Base-by-base conservation (phyloP, 2,113 vertebrate species). In the Cebus imitator region DNA sequence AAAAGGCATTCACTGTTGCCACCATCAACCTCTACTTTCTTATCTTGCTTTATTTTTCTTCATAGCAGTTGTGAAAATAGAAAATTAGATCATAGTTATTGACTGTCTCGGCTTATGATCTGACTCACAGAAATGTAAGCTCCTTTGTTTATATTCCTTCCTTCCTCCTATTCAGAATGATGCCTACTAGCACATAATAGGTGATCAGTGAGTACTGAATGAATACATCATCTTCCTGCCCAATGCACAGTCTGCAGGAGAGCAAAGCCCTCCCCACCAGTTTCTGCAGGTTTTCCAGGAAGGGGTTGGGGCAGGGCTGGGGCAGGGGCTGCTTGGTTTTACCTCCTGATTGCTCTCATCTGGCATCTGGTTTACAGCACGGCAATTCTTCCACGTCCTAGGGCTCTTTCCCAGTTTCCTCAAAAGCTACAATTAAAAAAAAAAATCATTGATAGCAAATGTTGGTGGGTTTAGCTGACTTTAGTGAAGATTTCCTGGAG, bases 21-120 rank as follows among this genome's bases (percentile, higher is more conserved):
- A 3, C 40, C 2, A 18, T 72, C 32, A 27, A n/a, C 40, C 57
- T 87, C 45, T 43, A 10, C 14, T 48, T 18, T 43, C 37, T 93
- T 64, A 89, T 75, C 25, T 9, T 6, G 10, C 57, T 30, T 96
- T 52, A 68, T 48, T 92, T 75, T 94, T 87, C 72, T 25, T 52
- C 12, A 43, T 61, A 82, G 48, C 7, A 70, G n/a, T 70, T 84
- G 48, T 45, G 73, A 78, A 64, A 68, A 52, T 6, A 89, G 30
- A 40, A 43, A 30, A 30, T 45, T 58, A 52, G 30, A 52, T 35
- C 3, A 20, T 9, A 25, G 8, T 80, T 85, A 21, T 55, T 55
- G 58, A 75, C 68, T 55, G 20, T n/a, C 16, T 48, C 25, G 25
- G 40, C 18, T 88, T 82, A 61, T 58, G 23, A 58, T 48, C 57